Base-by-base conservation (phyloP, 2,113 vertebrate genomes). In the Ceyx margarethae region DNA sequence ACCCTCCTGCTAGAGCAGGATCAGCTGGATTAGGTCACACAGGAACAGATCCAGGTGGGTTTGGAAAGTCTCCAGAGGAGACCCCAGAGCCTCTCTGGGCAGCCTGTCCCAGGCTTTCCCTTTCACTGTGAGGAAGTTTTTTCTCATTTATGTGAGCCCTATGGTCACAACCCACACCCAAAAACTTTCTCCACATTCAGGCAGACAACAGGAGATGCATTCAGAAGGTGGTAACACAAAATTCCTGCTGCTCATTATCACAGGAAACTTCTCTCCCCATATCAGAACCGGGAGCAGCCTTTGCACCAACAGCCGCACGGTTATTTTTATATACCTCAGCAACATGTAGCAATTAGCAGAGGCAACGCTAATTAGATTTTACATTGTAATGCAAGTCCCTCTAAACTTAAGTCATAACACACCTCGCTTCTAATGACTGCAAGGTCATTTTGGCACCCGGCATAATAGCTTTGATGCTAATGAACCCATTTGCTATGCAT, bases 361-460 rank as follows among this genome's bases (percentile, higher is more conserved):
- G 93, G 89, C 88, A 96, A 93, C 81, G 75, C 96, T 97, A 97
- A 98, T 98, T 97, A 97, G 97, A 95, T 95, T 96, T 96, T 97
- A 97, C 97, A 96, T 95, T 97, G 97, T 96, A 97, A 93, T 95
- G 94, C 94, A 87, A 96, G 95, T 96, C 94, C 94, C 93, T 94
- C 96, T 96, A 96, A 97, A 97, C 97, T 97, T 95, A 96, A 98
- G 97, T 90, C 96, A 89, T 91, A 97, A 96, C 92, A 94, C 17
- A 97, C 95, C 93, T 95, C 80, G 94, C 91, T 88, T 89, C 95
- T 97, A 97, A 97, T 95, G 96, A 97, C 89, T 95, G 91, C 96
- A 95, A 98, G 97, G 96, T 97, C 96, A 94, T 93, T 96, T 96
- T 71, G 85, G 78, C 69, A 83, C 93, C 86, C 95, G 5, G 54